These are phyloP conservation scores for Eupithecia tripunctaria DNA, from an alignment of 2,888 invertebrate species.

Conservation along the genomic window DNA sequence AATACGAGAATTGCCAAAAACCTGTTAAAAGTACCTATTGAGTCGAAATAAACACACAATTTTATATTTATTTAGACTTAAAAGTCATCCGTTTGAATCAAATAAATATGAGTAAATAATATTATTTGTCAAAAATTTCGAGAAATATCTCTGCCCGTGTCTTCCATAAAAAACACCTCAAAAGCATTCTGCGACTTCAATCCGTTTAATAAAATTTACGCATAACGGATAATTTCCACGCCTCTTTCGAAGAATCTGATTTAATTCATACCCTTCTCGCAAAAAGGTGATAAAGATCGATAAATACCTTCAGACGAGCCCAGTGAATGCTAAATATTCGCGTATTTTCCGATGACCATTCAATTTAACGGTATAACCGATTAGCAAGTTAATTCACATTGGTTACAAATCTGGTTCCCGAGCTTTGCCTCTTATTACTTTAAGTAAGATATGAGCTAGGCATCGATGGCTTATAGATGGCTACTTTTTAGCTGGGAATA, in stretches of 20 bases:
- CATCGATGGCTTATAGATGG: no score
- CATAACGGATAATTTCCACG: not conserved
- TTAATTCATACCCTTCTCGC: constrained; percentile 14
- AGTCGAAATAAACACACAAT: no score
- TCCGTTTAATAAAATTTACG: not conserved
- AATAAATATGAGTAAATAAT: no score
- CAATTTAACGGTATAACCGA: constrained; percentile 17
- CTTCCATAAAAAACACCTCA: not conserved
- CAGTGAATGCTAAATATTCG: constrained; percentile 18
- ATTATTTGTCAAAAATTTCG: not conserved
- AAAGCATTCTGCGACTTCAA: not conserved
- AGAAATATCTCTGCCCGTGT: not conserved
- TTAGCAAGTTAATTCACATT: constrained; percentile 16
- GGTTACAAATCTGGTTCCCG: not conserved
- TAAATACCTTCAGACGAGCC: constrained; percentile 7
- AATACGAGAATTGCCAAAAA: not conserved
- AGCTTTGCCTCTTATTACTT: not conserved
- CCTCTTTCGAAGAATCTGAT: not conserved
- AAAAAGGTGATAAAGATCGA: constrained; percentile 18
- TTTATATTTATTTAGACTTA: no score
- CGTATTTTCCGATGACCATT: constrained; percentile 27
- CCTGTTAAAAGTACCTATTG: no score
- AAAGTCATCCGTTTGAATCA: no score
- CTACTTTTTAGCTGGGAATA: no score
- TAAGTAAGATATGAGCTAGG: no score